A percentile compares a stretch with the other conserved stretches of the same genome.
Conservation (phyloP, 2,113 vertebrate genomes). For the Ochotona curzoniae region DNA sequence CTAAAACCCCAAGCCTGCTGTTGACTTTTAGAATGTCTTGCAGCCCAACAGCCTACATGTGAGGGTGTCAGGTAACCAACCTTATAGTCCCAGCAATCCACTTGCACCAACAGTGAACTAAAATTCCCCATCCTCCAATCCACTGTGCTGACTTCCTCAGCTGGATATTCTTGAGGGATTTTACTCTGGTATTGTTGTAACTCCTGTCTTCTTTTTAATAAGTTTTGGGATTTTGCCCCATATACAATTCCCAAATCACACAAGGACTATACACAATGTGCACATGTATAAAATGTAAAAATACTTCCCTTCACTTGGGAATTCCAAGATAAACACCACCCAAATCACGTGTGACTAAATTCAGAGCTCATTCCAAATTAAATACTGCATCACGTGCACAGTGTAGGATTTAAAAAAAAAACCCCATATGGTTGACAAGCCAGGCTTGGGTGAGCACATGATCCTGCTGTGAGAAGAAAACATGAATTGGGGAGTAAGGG, state of each 20-base stretch:
- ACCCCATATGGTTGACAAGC: slow-evolving; percentile 85
- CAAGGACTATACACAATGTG: slow-evolving; percentile 81
- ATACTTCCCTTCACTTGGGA: slow-evolving; percentile 80
- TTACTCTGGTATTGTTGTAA: slow-evolving; percentile 72
- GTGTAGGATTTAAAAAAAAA: slow-evolving; percentile 82
- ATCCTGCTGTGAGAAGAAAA: slow-evolving; percentile 79
- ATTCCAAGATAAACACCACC: slow-evolving; percentile 87
- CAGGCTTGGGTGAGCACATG: slow-evolving; percentile 79
- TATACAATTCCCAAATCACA: slow-evolving; percentile 83
- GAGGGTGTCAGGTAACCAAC: slow-evolving; percentile 57
- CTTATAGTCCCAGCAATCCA: slow-evolving; percentile 55
- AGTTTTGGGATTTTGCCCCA: slow-evolving; percentile 72
- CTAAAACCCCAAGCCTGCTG: slow-evolving; percentile 3
- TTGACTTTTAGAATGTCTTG: slow-evolving; percentile 46
- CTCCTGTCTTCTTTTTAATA: slow-evolving; percentile 81
- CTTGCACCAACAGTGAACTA: slow-evolving; percentile 56
- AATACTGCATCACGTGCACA: slow-evolving; percentile 85
- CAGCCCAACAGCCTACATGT: not conserved
- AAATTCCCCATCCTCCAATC: slow-evolving; percentile 63
- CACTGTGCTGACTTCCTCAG: slow-evolving; percentile 48
- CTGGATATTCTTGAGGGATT: slow-evolving; percentile 62
- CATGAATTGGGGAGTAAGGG: slow-evolving; percentile 73
- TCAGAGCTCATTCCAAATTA: slow-evolving; percentile 84
- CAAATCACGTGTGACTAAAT: slow-evolving; percentile 84
- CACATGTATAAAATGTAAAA: slow-evolving; percentile 85